Conservation (phyloP, 2,113 vertebrate species). For the Tauraco erythrolophus region DNA sequence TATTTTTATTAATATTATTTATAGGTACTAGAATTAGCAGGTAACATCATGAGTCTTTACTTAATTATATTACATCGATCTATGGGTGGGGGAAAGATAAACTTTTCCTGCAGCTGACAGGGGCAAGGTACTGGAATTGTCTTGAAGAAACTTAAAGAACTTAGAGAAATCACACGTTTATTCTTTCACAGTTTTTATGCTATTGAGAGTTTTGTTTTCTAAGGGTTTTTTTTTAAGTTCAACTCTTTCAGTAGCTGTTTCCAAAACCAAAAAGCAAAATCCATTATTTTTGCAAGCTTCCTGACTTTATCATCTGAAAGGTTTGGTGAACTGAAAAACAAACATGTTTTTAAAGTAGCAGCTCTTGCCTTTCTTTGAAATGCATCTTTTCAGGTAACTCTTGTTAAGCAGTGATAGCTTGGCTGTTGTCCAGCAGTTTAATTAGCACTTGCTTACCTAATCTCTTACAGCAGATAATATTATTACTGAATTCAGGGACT, state of each 20-base stretch:
- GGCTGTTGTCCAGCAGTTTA: constrained; percentile 63
- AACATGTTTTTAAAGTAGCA: not conserved
- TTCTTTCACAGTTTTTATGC: not conserved
- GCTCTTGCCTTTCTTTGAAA: not conserved
- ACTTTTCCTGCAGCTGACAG: not conserved
- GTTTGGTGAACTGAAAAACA: not conserved
- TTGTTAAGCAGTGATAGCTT: not conserved
- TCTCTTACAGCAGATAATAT: constrained; percentile 64
- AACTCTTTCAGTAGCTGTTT: not conserved
- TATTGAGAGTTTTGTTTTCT: not conserved
- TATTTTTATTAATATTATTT: not conserved
- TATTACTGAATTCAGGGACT: constrained; percentile 51
- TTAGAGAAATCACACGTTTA: not conserved
- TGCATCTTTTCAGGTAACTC: not conserved
- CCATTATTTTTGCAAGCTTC: not conserved
- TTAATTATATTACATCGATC: not conserved
- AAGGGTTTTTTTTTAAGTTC: not conserved
- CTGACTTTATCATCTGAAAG: not conserved
- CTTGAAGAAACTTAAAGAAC: not conserved
- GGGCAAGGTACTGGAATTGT: not conserved
- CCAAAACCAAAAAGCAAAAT: not conserved
- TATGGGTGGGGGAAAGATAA: not conserved
- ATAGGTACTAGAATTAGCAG: not conserved
- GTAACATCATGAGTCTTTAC: not conserved
- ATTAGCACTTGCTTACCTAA: constrained; percentile 66